A percentile compares a stretch with the other conserved stretches of the same genome.
phyloP scores from a whole-genome alignment of 2,797 vertebrate genomes.

The Novumbra hubbsi region DNA sequence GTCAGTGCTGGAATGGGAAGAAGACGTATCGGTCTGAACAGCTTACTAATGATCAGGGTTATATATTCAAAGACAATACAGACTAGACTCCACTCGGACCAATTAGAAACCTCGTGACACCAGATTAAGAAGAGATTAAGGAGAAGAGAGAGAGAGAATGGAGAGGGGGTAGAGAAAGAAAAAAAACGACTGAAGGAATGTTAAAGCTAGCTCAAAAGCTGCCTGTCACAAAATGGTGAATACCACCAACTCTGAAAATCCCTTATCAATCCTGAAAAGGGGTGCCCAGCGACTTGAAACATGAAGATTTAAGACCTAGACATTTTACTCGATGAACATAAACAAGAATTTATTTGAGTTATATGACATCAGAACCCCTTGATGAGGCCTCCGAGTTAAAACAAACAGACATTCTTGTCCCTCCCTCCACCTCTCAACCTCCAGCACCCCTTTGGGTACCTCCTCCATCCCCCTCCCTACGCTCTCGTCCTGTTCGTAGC shows the following conservation, averaged over 20 bases:
- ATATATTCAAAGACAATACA: constrained; percentile 15
- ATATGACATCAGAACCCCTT: neutral
- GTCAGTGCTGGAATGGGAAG: constrained; percentile 41
- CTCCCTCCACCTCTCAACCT: neutral
- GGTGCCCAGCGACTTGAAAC: neutral
- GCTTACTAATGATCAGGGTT: constrained; percentile 33
- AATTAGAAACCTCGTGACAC: constrained; percentile 66
- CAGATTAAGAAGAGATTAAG: constrained; percentile 67
- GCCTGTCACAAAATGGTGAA: neutral
- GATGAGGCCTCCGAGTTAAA: constrained; percentile 11
- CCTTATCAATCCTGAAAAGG: neutral
- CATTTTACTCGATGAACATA: neutral
- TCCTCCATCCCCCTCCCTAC: constrained; percentile 12
- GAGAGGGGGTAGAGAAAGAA: constrained; percentile 10
- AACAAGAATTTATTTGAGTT: neutral
- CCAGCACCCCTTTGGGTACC: constrained; percentile 14
- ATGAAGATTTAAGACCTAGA: neutral
- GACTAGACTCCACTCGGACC: constrained; percentile 39
- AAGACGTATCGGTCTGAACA: constrained; percentile 16
- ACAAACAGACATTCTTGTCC: constrained; percentile 36
- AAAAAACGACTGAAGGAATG: neutral
- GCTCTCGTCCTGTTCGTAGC: constrained; percentile 26
- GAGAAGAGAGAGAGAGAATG: constrained; percentile 25
- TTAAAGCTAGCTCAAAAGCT: neutral
- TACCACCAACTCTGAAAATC: neutral